phyloP scores from a whole-genome alignment of 2,888 invertebrate genomes.

The Liposcelis brunnea region DNA sequence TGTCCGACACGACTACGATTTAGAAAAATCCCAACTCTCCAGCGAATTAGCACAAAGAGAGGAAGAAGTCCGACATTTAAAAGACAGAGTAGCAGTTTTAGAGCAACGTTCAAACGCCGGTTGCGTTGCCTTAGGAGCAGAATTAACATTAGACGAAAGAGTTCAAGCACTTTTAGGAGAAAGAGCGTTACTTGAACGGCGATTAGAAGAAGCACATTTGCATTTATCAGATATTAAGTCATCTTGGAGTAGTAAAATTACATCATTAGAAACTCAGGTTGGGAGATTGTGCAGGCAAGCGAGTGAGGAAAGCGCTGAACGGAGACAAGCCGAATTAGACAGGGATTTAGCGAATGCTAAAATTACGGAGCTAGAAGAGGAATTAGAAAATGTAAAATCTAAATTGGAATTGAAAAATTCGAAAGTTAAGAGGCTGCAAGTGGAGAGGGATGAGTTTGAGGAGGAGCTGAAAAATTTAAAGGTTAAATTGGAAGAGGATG shows the following conservation, averaged over 20 bases:
- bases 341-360: conserved; percentile 47
- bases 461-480: conserved; percentile 33
- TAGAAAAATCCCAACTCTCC: conserved; percentile 48
- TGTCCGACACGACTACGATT: conserved; percentile 51
- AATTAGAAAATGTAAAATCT: conserved; percentile 25
- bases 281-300: conserved; percentile 66
- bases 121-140: conserved; percentile 18
- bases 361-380: conserved; percentile 42
- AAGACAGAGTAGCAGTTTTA: conserved; percentile 40
- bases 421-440: conserved; percentile 32
- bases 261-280: conserved; percentile 76
- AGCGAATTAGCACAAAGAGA: conserved; percentile 54
- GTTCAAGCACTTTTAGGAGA: conserved; percentile 37
- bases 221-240: conserved; percentile 80
- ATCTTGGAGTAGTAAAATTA: conserved; percentile 81
- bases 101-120: conserved; percentile 27
- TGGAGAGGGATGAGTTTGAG: conserved; percentile 31
- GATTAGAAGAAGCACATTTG: conserved; percentile 67
- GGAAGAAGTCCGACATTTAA: conserved; percentile 54
- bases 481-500: conserved; percentile 33
- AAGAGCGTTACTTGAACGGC: conserved; percentile 49
- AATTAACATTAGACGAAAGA: conserved; percentile 32
- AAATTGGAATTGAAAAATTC: conserved; percentile 26
- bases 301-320: conserved; percentile 66
- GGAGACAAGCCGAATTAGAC: conserved; percentile 52